Base-by-base conservation (phyloP, 2,888 invertebrate species). In the Orthonychiurus folsomi region DNA sequence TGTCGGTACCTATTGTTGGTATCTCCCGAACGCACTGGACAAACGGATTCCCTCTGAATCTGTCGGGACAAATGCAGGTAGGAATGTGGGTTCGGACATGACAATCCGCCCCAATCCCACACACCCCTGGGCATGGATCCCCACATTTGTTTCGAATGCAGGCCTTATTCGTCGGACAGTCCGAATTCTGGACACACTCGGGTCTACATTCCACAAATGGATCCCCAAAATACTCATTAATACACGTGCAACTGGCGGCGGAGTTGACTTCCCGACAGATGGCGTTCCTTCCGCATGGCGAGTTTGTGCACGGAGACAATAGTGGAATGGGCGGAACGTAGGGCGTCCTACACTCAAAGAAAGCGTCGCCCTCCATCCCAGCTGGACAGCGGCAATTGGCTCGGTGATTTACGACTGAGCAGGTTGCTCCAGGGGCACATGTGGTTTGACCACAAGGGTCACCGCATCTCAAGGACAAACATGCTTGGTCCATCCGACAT, bases 281-380 rank as follows among this genome's bases (percentile, higher is more conserved):
- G 0, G 90, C 86, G 76, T 90, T 87, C 1, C 88, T 86, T 23
- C 91, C 91, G 74, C 91, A 92, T 0, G 90, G 89, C 24, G 88
- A 88, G 57, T 90, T 89, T 27, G 82, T 81, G 75, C 90, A 90
- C 12, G 77, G 76, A 60, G 3, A 12, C 9, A 25, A 12, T 23
- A 12, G 47, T 21, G 18, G 12, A 21, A 9, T 9, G 21, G 25
- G 59, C 5, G 20, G 12, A 47, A 56, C 52, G 27, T 62, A 56
- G 52, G 72, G 74, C 3, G 75, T 76, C 63, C 76, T 76, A 65
- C 78, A 80, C 66, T 75, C 74, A 21, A 76, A 74, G 67, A 80
- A 80, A 23, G 81, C 81, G 76, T 83, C 81, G 48, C 83, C 84
- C 12, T 73, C 74, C 47, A 61, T 65, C 27, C 69, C 70, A 20